Conservation (phyloP, 2,113 vertebrate genomes). For the Anas platyrhynchos region DNA sequence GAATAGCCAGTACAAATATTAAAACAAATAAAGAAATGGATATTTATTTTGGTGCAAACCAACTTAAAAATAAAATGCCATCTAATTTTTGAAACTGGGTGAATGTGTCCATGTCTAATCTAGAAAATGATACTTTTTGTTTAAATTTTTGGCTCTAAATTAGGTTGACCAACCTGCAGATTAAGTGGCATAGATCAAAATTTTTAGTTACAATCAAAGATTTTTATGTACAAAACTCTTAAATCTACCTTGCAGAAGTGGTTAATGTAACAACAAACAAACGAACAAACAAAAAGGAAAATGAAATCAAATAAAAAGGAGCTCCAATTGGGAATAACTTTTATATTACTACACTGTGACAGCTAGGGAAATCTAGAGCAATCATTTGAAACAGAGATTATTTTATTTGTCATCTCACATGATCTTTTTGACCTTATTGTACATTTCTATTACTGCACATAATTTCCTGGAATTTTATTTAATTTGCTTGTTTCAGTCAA, state of each 20-base stretch:
- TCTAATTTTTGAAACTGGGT: neutral
- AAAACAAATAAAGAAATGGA: neutral
- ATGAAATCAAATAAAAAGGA: neutral
- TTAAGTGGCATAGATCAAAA: neutral
- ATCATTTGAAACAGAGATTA: neutral
- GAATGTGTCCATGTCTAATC: neutral
- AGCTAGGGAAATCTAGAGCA: neutral
- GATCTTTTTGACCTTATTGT: neutral
- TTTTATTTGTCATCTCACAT: neutral
- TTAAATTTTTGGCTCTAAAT: neutral
- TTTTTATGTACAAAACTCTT: neutral
- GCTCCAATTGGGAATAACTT: neutral
- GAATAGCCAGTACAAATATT: conserved; percentile 9
- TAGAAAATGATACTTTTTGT: neutral
- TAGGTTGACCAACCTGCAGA: neutral
- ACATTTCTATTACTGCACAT: neutral
- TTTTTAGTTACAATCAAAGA: too few species aligned
- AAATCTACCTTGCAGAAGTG: neutral
- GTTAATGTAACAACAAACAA: neutral
- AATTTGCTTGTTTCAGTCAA: neutral
- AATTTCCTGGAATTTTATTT: neutral
- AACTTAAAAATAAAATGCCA: neutral
- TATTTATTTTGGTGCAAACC: neutral
- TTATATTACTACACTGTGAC: neutral
- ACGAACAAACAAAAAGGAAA: neutral